Percentiles rank a stretch among this genome's conserved stretches.
Evolutionary conservation across 2,888 invertebrate species (phyloP).

Genomic region (Sinodicranocentrus sp.): DNA sequence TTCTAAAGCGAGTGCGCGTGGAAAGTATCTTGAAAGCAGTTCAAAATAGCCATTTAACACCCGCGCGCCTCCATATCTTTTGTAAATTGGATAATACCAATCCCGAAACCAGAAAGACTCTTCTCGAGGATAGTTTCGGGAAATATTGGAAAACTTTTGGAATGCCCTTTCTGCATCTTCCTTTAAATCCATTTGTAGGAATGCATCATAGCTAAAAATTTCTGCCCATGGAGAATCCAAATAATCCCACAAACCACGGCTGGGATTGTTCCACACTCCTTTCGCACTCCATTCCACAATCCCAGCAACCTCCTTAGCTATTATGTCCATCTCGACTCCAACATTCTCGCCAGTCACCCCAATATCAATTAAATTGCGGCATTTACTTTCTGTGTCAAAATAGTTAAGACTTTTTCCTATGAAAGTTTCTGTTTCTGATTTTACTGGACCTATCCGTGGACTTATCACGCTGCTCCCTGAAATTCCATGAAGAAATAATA

Average conservation of each 20-base stretch:
- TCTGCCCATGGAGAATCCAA: constrained; percentile 41
- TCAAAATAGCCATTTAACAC: constrained; percentile 53
- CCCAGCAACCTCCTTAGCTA: constrained; percentile 67
- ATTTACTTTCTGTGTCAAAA: constrained; percentile 48
- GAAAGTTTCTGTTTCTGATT: no score
- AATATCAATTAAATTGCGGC: constrained; percentile 55
- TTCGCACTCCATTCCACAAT: constrained; percentile 69
- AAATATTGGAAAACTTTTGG: constrained; percentile 11
- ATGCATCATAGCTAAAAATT: constrained; percentile 58
- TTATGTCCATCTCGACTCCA: constrained; percentile 52
- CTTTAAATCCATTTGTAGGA: background rate
- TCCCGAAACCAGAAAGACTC: constrained; percentile 65
- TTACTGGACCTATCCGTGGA: no score
- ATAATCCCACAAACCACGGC: constrained; percentile 63
- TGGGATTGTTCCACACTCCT: constrained; percentile 58
- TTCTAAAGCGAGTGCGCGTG: constrained; percentile 30
- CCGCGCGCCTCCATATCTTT: constrained; percentile 25
- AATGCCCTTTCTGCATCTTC: constrained; percentile 55
- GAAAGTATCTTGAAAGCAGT: constrained; percentile 59
- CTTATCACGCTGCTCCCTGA: background rate
- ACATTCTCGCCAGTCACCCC: background rate
- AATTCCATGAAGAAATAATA: constrained; percentile 38
- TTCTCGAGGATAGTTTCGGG: constrained; percentile 51
- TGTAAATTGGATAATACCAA: constrained; percentile 63
- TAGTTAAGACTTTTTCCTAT: constrained; percentile 33